These are phyloP conservation scores for Drosophila teissieri DNA, from an alignment of 1,140 invertebrate species.

Conservation along the genomic window DNA sequence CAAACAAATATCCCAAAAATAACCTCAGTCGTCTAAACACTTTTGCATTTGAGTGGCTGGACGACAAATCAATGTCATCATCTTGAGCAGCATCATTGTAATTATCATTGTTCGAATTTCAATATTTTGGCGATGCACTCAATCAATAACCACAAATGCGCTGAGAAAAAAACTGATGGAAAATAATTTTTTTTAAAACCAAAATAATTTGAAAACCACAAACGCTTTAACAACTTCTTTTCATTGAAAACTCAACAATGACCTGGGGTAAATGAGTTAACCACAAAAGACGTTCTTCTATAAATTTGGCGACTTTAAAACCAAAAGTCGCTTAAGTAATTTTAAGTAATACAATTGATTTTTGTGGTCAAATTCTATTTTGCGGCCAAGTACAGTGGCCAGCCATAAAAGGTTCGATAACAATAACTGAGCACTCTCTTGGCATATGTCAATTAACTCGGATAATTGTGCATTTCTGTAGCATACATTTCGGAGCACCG, in stretches of 20 bases:
- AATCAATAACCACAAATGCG: not conserved
- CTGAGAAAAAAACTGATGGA: not conserved
- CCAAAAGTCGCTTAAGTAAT: not conserved
- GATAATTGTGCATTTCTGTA: conserved; percentile 41
- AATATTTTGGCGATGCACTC: conserved; percentile 26
- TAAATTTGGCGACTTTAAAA: too few species aligned
- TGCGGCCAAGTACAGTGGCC: not conserved
- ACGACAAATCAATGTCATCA: conserved; percentile 41
- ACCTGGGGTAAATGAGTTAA: too few species aligned
- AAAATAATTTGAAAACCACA: too few species aligned
- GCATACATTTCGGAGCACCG: conserved; percentile 24
- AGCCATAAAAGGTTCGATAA: conserved; percentile 15
- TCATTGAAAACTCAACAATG: too few species aligned
- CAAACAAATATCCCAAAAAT: not conserved
- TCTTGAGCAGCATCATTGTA: conserved; percentile 2
- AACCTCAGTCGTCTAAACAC: conserved; percentile 9
- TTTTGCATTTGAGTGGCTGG: conserved; percentile 37
- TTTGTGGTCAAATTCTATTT: not conserved
- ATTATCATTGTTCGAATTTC: conserved; percentile 17
- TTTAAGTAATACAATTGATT: not conserved
- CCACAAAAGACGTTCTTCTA: too few species aligned
- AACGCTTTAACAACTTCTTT: too few species aligned
- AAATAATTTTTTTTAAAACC: too few species aligned
- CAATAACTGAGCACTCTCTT: conserved; percentile 31
- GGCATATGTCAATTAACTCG: conserved; percentile 45